Evolutionary conservation across 2,113 vertebrate species (phyloP), one percentile per base, ranked within the genome.

Genomic region (Nipponia nippon): DNA sequence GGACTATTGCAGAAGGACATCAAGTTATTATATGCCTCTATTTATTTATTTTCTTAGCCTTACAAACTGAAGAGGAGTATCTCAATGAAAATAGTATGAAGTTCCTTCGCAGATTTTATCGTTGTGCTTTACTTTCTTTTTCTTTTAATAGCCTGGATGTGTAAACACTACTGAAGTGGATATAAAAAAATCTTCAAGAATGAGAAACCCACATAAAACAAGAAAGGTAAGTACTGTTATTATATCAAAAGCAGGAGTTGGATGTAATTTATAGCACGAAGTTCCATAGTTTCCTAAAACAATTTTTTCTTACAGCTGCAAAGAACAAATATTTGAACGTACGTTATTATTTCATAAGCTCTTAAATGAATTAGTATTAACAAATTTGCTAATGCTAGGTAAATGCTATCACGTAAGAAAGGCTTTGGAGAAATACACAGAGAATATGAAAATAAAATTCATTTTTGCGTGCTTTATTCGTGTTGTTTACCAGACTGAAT

Each of bases 121-220:
- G 42, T 76, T 72, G 38, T 72, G 32, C 87, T 76, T 94, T 49
- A 66, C 70, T 61, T 69, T 87, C 82, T 90, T 76, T 95, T 73
- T 49, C 55, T 93, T 94, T 94, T 95, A 91, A 94, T 86, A 99
- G 99, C 99, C 99, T 94, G 99, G 99, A 87, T 99, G 99, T 98
- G 99, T 99, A 97, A 99, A 99, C 95, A 99, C 99, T 52, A 99
- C 99, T 55, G 99, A 99, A 98, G 99, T 99, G 89, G 99, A 99
- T 98, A 99, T 99, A 95, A 99, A 99, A 98, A 99, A 99, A 93
- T 99, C 99, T 53, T 99, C 99, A 95, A 98, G 99, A 98, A 99
- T 99, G 99, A 99, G 98, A 98, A 99, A 99, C 91, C 99, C 99
- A 47, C 99, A 99, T 97, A 99, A 99, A 99, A 99, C 99, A 73